Conservation (phyloP, 53 echinoderm and acorn worm genomes). For the Echinometra lucunter region DNA sequence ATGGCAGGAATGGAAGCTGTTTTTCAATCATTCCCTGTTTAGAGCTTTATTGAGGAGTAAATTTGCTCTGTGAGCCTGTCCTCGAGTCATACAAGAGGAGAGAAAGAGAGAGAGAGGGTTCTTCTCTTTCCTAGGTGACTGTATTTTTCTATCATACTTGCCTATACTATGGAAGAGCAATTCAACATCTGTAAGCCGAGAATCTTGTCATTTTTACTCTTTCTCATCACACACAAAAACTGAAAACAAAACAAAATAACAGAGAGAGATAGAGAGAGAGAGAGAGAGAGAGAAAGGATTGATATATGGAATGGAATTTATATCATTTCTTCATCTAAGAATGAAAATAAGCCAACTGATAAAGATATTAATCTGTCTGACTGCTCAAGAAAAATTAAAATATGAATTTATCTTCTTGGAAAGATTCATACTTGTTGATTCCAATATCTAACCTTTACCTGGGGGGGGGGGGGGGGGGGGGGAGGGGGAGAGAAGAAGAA, state of each 20-base stretch:
- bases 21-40: conserved; percentile 42
- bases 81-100: background rate
- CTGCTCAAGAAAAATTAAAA: too few relatives aligned
- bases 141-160: background rate
- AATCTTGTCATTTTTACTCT: background rate
- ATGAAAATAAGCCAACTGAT: too few relatives aligned
- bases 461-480: too few relatives aligned
- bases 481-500: background rate
- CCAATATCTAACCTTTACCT: too few relatives aligned
- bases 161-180: background rate
- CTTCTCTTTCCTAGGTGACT: background rate
- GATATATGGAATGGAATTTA: too few relatives aligned
- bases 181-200: background rate
- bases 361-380: too few relatives aligned
- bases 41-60: conserved; percentile 14
- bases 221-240: background rate
- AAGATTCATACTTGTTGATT: too few relatives aligned
- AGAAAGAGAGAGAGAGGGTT: background rate
- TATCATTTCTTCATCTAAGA: too few relatives aligned
- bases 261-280: background rate
- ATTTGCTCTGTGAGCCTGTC: conserved; percentile 5
- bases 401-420: too few relatives aligned
- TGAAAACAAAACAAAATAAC: background rate
- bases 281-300: background rate
- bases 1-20: background rate